A percentile compares a stretch with the other conserved stretches of the same genome.
phyloP scores from a whole-genome alignment of 2,113 vertebrate species.

The Triplophysa siluroides region DNA sequence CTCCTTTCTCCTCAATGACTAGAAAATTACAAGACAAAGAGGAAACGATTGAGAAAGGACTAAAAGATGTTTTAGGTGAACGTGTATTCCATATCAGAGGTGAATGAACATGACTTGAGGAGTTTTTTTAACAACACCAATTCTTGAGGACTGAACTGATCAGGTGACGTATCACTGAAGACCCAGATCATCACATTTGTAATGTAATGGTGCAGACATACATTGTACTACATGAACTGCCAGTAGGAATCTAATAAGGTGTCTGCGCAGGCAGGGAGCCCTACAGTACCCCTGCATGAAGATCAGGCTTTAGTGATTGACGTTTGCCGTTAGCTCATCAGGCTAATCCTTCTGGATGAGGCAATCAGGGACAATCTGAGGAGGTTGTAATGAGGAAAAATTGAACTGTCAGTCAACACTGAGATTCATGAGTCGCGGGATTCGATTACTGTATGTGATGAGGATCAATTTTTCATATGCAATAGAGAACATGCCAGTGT shows the following conservation, averaged over 20 bases:
- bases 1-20: slow-evolving; percentile 87
- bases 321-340: slow-evolving; percentile 21
- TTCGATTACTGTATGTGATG: slow-evolving; percentile 4
- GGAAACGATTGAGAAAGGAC: not conserved
- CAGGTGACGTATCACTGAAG: slow-evolving; percentile 6
- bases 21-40: slow-evolving; percentile 32
- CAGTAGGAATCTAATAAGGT: slow-evolving; percentile 3
- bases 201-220: not conserved
- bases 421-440: not conserved
- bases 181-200: not conserved
- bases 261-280: not conserved
- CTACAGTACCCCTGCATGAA: not conserved
- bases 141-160: slow-evolving; percentile 34
- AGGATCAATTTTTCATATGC: not conserved
- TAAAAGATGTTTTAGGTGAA: not conserved
- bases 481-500: not conserved
- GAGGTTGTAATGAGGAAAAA: slow-evolving; percentile 28
- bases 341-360: slow-evolving; percentile 23
- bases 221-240: not conserved
- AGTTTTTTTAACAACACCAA: not conserved
- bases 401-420: slow-evolving; percentile 40
- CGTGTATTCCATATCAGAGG: not conserved
- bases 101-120: not conserved
- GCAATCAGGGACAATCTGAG: slow-evolving; percentile 15
- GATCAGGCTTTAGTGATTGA: slow-evolving; percentile 13